These are phyloP conservation scores for Corythornis cristatus DNA, from an alignment of 2,113 vertebrate species.

Conservation along the genomic window DNA sequence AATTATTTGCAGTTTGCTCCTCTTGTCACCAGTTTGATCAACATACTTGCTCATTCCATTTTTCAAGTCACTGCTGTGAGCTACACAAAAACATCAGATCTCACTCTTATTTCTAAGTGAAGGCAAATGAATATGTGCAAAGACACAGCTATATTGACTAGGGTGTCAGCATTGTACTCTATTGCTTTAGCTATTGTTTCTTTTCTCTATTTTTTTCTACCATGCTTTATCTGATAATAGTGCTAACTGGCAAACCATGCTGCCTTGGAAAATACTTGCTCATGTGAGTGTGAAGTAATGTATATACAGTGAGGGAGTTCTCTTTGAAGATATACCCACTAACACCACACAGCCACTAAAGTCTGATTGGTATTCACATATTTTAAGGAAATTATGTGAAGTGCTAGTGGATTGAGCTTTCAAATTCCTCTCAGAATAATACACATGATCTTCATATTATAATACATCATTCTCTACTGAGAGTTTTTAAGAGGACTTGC, in stretches of 20 bases:
- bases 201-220: background rate
- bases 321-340: background rate
- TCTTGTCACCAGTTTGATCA: background rate
- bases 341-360: background rate
- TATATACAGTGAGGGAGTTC: background rate
- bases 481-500: slow-evolving; percentile 21
- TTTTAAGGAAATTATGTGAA: background rate
- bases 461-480: background rate
- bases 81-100: background rate
- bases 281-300: background rate
- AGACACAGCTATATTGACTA: background rate
- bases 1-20: background rate
- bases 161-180: background rate
- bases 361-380: background rate
- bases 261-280: background rate
- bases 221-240: background rate
- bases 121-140: background rate
- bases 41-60: background rate
- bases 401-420: background rate
- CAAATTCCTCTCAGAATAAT: background rate
- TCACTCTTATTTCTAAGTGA: background rate
- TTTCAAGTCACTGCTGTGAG: background rate
- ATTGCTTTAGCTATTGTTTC: background rate
- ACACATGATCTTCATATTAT: background rate
- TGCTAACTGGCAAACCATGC: background rate